Percentiles rank a stretch among this genome's conserved stretches.
These are phyloP conservation scores for Apodemus agrarius DNA, from an alignment of 2,797 vertebrate genomes.

Conservation along the genomic window DNA sequence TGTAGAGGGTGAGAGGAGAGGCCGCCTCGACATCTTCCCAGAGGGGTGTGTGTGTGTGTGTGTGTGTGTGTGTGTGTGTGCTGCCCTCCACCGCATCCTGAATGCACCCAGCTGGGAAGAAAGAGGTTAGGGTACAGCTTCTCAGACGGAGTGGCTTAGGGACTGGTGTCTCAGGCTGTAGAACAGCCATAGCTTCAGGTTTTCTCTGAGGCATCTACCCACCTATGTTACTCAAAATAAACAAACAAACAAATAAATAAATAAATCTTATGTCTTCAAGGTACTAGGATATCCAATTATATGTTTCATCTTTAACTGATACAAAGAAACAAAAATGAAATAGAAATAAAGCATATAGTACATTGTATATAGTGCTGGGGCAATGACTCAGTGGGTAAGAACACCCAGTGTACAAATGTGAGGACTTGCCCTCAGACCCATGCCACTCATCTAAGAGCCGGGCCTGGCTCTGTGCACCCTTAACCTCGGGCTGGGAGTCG, in stretches of 20 bases:
- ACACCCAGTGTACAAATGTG: neutral
- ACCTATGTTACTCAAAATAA: neutral
- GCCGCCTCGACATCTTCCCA: too few species aligned
- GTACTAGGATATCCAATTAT: neutral
- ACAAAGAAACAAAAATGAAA: neutral
- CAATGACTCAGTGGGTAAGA: too few species aligned
- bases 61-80: accelerated
- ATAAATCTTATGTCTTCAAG: neutral
- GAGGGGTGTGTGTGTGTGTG: accelerated
- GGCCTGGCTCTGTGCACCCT: neutral
- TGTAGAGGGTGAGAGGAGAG: conserved; percentile 72
- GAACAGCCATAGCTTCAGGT: neutral
- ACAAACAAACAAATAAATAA: neutral
- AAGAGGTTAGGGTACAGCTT: neutral
- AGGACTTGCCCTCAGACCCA: neutral
- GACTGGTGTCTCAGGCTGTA: neutral
- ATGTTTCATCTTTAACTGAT: neutral
- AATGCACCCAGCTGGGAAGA: neutral
- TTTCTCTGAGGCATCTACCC: conserved; percentile 10
- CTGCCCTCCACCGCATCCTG: neutral
- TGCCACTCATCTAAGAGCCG: neutral
- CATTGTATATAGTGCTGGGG: too few species aligned
- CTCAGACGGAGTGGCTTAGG: neutral
- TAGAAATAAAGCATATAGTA: too few species aligned
- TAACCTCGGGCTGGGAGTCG: neutral